Percentiles rank a stretch among this genome's conserved stretches.
Conservation (phyloP, 1,140 invertebrate species). For the Palaemon carinicauda region DNA sequence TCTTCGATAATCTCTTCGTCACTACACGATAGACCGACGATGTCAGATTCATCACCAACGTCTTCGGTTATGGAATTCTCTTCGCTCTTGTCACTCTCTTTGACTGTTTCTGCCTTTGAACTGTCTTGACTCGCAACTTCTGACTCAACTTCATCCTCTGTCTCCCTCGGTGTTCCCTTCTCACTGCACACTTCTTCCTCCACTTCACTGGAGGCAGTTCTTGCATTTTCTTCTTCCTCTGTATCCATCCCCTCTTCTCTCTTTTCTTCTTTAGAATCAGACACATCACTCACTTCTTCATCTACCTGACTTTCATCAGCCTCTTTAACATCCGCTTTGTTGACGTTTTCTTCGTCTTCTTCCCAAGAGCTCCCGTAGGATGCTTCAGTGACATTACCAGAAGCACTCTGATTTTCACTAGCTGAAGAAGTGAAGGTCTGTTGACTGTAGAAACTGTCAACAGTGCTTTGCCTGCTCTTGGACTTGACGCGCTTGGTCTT, state of each 20-base stretch:
- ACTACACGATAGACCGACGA: background rate
- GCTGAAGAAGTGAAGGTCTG: slow-evolving; percentile 9
- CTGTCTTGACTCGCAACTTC: background rate
- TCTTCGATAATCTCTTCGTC: background rate
- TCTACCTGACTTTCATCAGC: background rate
- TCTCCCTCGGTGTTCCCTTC: background rate
- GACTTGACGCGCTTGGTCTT: background rate
- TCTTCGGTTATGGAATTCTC: background rate
- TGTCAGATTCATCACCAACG: background rate
- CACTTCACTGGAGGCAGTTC: background rate
- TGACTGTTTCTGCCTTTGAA: background rate
- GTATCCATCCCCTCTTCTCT: background rate
- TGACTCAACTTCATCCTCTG: background rate
- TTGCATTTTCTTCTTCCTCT: background rate
- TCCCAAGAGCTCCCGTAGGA: slow-evolving; percentile 42
- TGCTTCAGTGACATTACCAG: background rate
- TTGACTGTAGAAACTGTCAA: slow-evolving; percentile 28
- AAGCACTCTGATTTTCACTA: background rate
- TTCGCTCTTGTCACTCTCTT: background rate
- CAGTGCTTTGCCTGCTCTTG: background rate
- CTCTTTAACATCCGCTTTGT: background rate
- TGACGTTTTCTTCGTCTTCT: slow-evolving; percentile 16
- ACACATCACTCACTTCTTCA: background rate
- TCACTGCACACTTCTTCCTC: background rate
- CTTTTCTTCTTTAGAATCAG: background rate